Evolutionary conservation across 2,797 vertebrate species (phyloP).

Genomic region (Lates japonicus): DNA sequence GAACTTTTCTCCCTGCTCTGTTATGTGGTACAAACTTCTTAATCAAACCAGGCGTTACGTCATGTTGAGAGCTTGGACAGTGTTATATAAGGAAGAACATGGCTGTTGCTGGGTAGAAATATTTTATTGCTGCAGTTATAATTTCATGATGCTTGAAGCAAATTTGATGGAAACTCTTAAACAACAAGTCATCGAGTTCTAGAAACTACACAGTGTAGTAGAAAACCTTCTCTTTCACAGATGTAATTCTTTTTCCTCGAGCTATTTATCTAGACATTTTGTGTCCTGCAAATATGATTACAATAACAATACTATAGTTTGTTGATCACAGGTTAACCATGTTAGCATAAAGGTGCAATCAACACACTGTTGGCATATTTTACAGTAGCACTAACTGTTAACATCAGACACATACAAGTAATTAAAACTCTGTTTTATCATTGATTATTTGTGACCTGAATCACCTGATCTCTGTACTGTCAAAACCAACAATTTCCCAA

Average conservation of each 20-base stretch:
- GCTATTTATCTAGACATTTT: constrained; percentile 3
- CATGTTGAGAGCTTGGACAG: constrained; percentile 49
- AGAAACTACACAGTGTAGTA: neutral
- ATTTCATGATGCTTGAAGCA: constrained; percentile 33
- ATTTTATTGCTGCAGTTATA: constrained; percentile 41
- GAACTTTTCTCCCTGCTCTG: constrained; percentile 69
- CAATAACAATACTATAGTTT: neutral
- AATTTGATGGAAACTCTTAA: constrained; percentile 43
- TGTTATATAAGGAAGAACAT: constrained; percentile 66
- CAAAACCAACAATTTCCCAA: neutral
- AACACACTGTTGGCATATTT: neutral
- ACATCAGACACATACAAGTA: neutral
- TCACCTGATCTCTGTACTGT: neutral
- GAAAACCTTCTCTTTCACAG: constrained; percentile 9
- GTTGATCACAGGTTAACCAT: neutral
- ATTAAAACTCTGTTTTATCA: too few species aligned
- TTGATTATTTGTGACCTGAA: too few species aligned
- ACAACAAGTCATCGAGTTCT: constrained; percentile 53
- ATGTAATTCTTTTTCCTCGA: constrained; percentile 6
- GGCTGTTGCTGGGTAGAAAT: constrained; percentile 78
- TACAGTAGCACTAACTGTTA: neutral
- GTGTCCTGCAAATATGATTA: neutral
- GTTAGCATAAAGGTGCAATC: neutral
- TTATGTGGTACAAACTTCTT: constrained; percentile 74
- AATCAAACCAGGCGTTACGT: constrained; percentile 68